Percentiles rank a stretch among this genome's conserved stretches.
phyloP scores from a whole-genome alignment of 1,140 invertebrate genomes.

The Eciton burchellii region DNA sequence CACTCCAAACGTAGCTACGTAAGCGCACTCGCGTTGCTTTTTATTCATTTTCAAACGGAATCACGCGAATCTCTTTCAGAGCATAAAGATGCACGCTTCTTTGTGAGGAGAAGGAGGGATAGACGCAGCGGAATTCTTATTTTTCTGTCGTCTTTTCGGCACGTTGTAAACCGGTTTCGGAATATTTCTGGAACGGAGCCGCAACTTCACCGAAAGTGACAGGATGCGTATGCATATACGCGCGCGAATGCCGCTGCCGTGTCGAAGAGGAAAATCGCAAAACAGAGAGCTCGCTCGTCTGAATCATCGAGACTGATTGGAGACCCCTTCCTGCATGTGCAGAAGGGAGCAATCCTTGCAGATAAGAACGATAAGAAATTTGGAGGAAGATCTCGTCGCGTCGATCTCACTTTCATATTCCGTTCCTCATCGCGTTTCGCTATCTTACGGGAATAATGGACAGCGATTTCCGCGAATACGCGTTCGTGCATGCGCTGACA shows the following conservation, averaged over 20 bases:
- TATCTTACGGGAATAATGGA: neutral
- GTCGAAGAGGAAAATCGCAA: no score
- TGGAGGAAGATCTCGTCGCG: neutral
- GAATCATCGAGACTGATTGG: no score
- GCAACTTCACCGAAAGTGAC: constrained; percentile 9
- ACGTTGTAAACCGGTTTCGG: constrained; percentile 16
- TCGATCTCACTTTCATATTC: neutral
- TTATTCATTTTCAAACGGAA: neutral
- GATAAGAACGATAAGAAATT: no score
- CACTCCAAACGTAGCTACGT: neutral
- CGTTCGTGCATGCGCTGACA: neutral
- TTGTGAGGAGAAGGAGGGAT: neutral
- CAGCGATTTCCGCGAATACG: neutral
- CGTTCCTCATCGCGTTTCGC: neutral
- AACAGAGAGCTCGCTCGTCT: no score
- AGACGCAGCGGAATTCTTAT: neutral
- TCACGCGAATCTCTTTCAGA: neutral
- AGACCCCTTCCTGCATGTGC: no score
- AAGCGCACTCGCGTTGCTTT: neutral
- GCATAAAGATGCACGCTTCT: neutral
- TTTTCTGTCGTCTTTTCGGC: neutral
- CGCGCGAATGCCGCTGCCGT: no score
- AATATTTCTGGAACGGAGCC: neutral
- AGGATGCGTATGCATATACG: neutral
- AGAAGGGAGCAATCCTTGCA: no score